These are phyloP conservation scores for Muscicapa comitata DNA, from an alignment of 2,797 vertebrate species.

Conservation along the genomic window DNA sequence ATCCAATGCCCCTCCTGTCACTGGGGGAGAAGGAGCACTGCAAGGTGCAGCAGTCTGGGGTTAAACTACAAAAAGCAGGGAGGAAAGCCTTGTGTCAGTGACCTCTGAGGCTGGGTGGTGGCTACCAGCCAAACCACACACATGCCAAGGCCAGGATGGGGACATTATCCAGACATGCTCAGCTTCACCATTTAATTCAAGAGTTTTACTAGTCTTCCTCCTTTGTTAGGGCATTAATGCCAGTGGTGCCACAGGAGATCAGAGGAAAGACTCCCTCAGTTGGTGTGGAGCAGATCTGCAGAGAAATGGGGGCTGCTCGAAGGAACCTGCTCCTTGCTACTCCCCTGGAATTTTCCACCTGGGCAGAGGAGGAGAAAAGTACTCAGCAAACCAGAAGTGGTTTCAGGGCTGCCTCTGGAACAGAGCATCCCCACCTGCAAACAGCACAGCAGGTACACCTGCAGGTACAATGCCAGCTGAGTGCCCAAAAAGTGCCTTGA, in stretches of 20 bases:
- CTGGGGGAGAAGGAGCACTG: background rate
- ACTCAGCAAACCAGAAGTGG: background rate
- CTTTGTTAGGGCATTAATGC: background rate
- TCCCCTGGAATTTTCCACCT: background rate
- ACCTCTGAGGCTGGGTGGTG: background rate
- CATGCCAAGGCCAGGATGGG: background rate
- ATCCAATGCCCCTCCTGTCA: accelerated
- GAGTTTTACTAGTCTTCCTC: background rate
- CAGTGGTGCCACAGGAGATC: background rate
- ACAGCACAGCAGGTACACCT: background rate
- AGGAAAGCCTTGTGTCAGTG: background rate
- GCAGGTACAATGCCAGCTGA: background rate
- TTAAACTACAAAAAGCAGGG: background rate
- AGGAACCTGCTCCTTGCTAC: background rate
- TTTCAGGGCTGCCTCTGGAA: background rate
- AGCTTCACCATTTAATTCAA: background rate
- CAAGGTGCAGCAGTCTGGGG: background rate
- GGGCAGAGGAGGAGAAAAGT: background rate
- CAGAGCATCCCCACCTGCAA: background rate
- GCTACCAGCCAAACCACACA: background rate
- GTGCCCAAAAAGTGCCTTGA: background rate
- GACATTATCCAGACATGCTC: accelerated
- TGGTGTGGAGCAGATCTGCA: background rate
- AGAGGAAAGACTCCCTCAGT: background rate
- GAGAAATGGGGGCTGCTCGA: background rate